A percentile compares a stretch with the other conserved stretches of the same genome.
Conservation (phyloP, 2,888 invertebrate species). For the Melinaea menophilus region DNA sequence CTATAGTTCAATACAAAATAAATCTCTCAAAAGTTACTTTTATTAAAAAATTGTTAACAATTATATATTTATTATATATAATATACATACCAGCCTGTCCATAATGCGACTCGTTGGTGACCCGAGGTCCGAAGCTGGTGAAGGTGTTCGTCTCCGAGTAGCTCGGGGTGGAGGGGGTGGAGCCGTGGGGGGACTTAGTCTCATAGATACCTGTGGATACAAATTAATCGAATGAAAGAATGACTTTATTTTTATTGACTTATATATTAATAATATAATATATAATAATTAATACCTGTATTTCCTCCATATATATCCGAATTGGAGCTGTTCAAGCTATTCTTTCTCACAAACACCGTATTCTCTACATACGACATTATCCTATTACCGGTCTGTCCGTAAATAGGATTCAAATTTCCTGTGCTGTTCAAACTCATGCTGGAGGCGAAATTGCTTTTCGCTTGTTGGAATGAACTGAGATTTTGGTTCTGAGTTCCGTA, state of each 20-base stretch:
- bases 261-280: neutral
- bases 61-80: neutral
- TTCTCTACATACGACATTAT: slow-evolving; percentile 66
- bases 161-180: slow-evolving; percentile 65
- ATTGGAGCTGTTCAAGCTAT: slow-evolving; percentile 59
- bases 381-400: slow-evolving; percentile 68
- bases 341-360: slow-evolving; percentile 69
- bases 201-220: slow-evolving; percentile 44
- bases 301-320: slow-evolving; percentile 54
- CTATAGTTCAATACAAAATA: too few relatives aligned
- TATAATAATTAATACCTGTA: slow-evolving; percentile 43
- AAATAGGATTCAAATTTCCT: slow-evolving; percentile 70
- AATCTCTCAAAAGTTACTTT: too few relatives aligned
- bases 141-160: slow-evolving; percentile 64
- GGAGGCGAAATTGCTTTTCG: slow-evolving; percentile 61
- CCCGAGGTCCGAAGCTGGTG: slow-evolving; percentile 66
- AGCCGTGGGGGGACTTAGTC: slow-evolving; percentile 56
- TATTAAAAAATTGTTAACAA: too few relatives aligned
- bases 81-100: slow-evolving; percentile 61
- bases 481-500: slow-evolving; percentile 43
- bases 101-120: slow-evolving; percentile 61
- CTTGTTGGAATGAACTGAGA: slow-evolving; percentile 65
- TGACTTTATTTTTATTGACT: neutral
- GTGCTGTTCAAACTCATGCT: slow-evolving; percentile 59
- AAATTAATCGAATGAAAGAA: too few relatives aligned